Evolutionary conservation across 1,140 invertebrate species (phyloP), one percentile per base, ranked within the genome.

Genomic region (Atta cephalotes): DNA sequence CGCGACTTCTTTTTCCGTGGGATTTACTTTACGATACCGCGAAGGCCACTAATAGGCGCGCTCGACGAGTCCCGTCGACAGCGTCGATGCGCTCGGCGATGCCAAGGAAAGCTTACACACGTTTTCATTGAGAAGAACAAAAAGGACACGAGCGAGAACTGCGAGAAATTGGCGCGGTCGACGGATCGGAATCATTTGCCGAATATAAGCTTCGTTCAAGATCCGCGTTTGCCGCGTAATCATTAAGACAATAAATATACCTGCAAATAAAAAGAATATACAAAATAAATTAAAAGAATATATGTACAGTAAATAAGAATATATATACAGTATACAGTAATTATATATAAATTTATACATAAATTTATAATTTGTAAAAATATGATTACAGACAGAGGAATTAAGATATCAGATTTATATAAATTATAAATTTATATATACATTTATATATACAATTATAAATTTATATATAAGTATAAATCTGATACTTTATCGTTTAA

Each of bases 21-120:
- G 77, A 86, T 86, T 80, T 80, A 80, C 85, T 86, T 86, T 86
- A 86, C 56, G 85, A 86, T 86, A 86, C 85, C 85, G 85, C 85
- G 85, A 86, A 86, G 56, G 85, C 85, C 85, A 86, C 85, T 86
- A 86, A 86, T 86, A 86, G 65, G 85, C 51, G 16, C 53, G 77
- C 63, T 70, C 39, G 70, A 71, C 14, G 70, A 39, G 31, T 74
- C 70, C 45, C 80, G 70, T 76, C 56, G 70, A 51, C 68, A 76
- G 51, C 49, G 82, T 56, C 71, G 71, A 82, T 74, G 49, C 82
- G 60, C 31, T n/a, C 51, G 60, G 10, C 28, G 65, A 39, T 74
- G 85, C 85, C 85, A 86, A 86, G 25, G 63, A 81, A 86, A 86
- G 76, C 85, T 58, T 51, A 35, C 68, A 60, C 35, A 35, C 77